Evolutionary conservation across 2,797 vertebrate species (phyloP).

Genomic region (Megalops cyprinoides): DNA sequence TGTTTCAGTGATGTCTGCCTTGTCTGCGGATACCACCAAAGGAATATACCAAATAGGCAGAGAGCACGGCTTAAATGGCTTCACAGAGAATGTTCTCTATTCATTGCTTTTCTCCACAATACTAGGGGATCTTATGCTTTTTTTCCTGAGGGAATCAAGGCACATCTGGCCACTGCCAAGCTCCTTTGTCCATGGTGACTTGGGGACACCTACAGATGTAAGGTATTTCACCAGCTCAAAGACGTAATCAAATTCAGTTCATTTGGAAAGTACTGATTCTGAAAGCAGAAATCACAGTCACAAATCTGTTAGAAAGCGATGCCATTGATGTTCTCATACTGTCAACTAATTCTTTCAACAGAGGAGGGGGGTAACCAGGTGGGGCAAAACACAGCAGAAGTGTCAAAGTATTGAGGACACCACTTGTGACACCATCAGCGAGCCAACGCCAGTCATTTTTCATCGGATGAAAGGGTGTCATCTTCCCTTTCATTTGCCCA

Average conservation of each 20-base stretch:
- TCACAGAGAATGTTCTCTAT: slow-evolving; percentile 26
- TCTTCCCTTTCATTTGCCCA: no score
- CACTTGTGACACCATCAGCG: no score
- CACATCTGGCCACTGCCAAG: slow-evolving; percentile 25
- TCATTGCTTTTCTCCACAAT: slow-evolving; percentile 27
- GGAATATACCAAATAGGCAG: background rate
- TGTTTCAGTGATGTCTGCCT: background rate
- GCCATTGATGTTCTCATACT: no score
- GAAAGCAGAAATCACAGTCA: no score
- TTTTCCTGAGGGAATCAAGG: slow-evolving; percentile 18
- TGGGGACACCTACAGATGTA: slow-evolving; percentile 17
- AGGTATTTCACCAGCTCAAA: slow-evolving; percentile 15
- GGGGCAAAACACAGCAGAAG: no score
- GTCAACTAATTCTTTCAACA: no score
- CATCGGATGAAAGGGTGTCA: no score
- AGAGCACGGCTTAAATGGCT: background rate
- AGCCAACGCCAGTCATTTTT: no score
- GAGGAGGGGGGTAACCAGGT: no score
- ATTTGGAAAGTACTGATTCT: background rate
- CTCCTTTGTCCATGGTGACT: slow-evolving; percentile 29
- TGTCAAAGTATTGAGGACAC: no score
- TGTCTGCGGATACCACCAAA: background rate
- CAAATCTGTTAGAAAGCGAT: no score
- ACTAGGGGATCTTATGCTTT: background rate
- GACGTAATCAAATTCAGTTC: slow-evolving; percentile 25